phyloP scores from a whole-genome alignment of 2,888 invertebrate species.

The Agelastica alni region DNA sequence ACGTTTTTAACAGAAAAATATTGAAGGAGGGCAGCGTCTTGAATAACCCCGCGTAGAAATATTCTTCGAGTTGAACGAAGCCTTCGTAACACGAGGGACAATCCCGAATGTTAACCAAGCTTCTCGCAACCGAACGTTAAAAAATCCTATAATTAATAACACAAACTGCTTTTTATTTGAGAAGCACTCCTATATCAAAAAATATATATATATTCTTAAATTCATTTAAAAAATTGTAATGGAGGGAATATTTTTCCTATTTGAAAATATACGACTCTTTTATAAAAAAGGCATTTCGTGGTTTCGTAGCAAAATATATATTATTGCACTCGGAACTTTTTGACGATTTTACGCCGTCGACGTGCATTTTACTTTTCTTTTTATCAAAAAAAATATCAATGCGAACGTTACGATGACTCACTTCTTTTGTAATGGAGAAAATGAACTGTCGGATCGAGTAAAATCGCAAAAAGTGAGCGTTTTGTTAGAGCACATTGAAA shows the following conservation, averaged over 20 bases:
- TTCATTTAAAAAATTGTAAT: conserved; percentile 49
- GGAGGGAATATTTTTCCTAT: conserved; percentile 54
- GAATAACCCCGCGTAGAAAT: conserved; percentile 21
- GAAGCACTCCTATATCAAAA: conserved; percentile 52
- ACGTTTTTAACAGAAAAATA: conserved; percentile 18
- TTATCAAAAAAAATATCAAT: too few relatives aligned
- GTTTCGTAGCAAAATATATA: conserved; percentile 46
- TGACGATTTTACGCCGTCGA: too few relatives aligned
- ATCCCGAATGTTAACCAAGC: conserved; percentile 1
- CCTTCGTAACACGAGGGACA: not conserved
- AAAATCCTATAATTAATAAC: conserved; percentile 52
- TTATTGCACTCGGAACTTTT: conserved; percentile 26
- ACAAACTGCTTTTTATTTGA: conserved; percentile 57
- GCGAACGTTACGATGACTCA: too few relatives aligned
- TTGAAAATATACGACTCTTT: conserved; percentile 41
- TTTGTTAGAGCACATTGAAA: conserved; percentile 27
- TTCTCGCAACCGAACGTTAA: conserved; percentile 3
- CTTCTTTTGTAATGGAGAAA: too few relatives aligned
- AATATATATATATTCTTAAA: conserved; percentile 34
- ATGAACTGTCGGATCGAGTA: too few relatives aligned
- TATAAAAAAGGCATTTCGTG: conserved; percentile 51
- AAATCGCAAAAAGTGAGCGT: not conserved
- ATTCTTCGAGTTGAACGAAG: not conserved
- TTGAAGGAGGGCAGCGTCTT: conserved; percentile 13
- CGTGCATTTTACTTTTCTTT: too few relatives aligned